phyloP scores from a whole-genome alignment of 2,113 vertebrate species.

The Thymallus thymallus region DNA sequence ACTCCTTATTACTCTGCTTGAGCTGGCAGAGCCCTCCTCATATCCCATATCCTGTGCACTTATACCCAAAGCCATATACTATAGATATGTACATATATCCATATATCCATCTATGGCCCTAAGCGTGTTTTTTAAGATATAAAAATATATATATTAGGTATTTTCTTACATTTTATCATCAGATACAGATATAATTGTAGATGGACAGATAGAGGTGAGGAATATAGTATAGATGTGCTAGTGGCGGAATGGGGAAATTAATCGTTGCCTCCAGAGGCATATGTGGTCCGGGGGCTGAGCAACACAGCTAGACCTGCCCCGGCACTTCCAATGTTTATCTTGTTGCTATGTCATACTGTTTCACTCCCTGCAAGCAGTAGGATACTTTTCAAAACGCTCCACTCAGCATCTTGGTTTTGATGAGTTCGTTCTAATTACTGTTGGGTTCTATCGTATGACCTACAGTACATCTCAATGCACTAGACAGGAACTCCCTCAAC shows the following conservation, averaged over 20 bases:
- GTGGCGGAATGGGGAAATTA: no score
- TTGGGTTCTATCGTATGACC: neutral
- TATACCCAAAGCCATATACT: no score
- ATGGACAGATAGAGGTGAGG: no score
- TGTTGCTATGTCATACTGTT: neutral
- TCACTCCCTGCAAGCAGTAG: neutral
- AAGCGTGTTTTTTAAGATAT: no score
- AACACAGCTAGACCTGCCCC: neutral
- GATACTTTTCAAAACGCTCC: neutral
- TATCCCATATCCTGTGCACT: neutral
- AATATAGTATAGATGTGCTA: no score
- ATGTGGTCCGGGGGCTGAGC: neutral
- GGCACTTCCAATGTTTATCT: neutral
- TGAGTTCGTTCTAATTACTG: neutral
- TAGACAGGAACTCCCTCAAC: neutral
- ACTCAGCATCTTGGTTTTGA: slow-evolving; percentile 8
- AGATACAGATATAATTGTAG: no score
- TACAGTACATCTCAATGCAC: neutral
- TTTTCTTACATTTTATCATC: no score
- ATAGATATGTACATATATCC: no score
- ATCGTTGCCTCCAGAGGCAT: no score
- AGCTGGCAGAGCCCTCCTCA: neutral
- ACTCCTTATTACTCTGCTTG: neutral
- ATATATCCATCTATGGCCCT: no score
- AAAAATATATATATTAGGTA: no score